Conservation (phyloP, 1,140 invertebrate species). For the Cyrtorhinus lividipennis region DNA sequence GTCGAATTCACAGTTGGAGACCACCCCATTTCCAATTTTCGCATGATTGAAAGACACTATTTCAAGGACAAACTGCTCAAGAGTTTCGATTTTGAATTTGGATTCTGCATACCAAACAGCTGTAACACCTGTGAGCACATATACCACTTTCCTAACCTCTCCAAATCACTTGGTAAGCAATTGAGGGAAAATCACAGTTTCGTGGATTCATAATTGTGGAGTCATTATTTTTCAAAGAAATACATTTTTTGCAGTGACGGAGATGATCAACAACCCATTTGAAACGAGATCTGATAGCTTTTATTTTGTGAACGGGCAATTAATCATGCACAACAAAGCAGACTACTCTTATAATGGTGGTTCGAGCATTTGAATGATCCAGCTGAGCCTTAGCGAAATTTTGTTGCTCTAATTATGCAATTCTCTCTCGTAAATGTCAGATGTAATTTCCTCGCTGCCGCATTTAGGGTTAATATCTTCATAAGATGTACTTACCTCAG, state of each 20-base stretch:
- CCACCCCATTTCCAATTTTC: slow-evolving; percentile 82
- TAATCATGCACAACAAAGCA: slow-evolving; percentile 99
- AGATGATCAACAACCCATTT: slow-evolving; percentile 92
- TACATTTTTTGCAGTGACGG: slow-evolving; percentile 28
- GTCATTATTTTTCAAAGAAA: slow-evolving; percentile 8
- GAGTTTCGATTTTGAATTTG: slow-evolving; percentile 99
- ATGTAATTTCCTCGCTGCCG: no score
- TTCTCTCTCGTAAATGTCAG: no score
- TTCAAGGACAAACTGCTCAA: slow-evolving; percentile 88
- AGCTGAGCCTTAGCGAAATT: no score
- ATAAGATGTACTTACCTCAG: no score
- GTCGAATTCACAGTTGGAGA: slow-evolving; percentile 93
- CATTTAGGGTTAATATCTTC: no score
- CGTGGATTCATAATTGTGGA: slow-evolving; percentile 3
- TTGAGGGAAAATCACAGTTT: slow-evolving; percentile 16
- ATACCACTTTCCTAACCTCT: slow-evolving; percentile 90
- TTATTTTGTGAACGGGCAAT: slow-evolving; percentile 92
- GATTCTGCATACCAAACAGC: slow-evolving; percentile 96
- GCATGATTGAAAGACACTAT: slow-evolving; percentile 97
- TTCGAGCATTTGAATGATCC: background rate
- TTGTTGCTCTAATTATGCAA: no score
- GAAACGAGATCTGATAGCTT: slow-evolving; percentile 97
- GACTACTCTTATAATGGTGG: slow-evolving; percentile 70
- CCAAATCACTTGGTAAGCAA: slow-evolving; percentile 65
- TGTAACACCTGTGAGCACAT: slow-evolving; percentile 98